Evolutionary conservation across 1,140 invertebrate species (phyloP), one percentile per base, ranked within the genome.

Genomic region (Sinella curviseta): DNA sequence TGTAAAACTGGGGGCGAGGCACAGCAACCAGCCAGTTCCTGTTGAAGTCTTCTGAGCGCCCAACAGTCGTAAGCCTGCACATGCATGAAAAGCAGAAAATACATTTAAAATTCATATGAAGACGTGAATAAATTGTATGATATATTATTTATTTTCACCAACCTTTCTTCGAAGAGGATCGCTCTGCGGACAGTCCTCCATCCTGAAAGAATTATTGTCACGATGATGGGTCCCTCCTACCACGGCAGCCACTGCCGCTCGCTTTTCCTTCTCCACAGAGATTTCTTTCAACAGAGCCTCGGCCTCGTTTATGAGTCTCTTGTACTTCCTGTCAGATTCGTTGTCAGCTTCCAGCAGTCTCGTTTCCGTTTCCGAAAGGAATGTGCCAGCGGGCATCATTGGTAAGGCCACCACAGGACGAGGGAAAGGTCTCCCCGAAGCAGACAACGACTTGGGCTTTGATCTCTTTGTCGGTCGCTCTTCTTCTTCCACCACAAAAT

Each of bases 21-120:
- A 77, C 81, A 83, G 30, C 80, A 82, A 0, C 77, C 78, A 0
- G 83, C 83, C 57, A 84, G 34, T 75, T 84, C 81, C 31, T 84
- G 81, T 67, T 84, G 83, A 0, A 84, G 78, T 74, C 83, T 65
- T 73, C 83, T 75, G 14, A 84, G 70, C 24, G 83, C 83, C 83
- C 83, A 84, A 60, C 83, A 84, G 54, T 84, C 83, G 39, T 84
- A 84, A 31, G 81, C 80, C 83, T 84, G 74, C n/a, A n/a, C n/a
- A n/a, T n/a, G n/a, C 35, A 65, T 70, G 39, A 60, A 77, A 8
- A 65, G 39, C 31, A 70, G 1, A 70, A 20, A 34, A 35, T 12
- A 67, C 76, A 77, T n/a, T 16, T 30, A 30, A 24, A 39, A 70
- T 14, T 78, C n/a, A n/a, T n/a, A n/a, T n/a, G n/a, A n/a, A n/a